Base-by-base conservation (phyloP, 1,140 invertebrate genomes). In the Maniola jurtina region DNA sequence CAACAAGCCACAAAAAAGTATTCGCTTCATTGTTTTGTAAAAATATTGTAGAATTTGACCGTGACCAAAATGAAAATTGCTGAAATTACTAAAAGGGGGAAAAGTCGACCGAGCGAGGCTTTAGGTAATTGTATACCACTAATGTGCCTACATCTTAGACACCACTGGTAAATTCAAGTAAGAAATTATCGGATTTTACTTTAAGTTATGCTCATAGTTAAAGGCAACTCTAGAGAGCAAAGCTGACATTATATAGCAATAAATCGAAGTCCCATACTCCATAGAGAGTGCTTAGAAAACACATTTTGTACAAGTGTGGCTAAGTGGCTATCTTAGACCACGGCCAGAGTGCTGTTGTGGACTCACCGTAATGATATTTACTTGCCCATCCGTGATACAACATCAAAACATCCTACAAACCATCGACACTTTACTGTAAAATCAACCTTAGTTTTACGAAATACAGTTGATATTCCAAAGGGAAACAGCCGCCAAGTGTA, bases 341-440 rank as follows among this genome's bases (percentile, higher is more conserved):
- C 68, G 68, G 64, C 48, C 56, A 63, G 68, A 70, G 68, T 63
- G 61, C 64, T 66, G 68, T 71, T 71, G 64, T 66, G 64, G 68
- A 71, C 68, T 71, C 64, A 61, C 64, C 25, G 60, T 71, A 66
- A 71, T 71, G 68, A 71, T 71, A 66, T 71, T 71, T 71, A 71
- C 68, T 66, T 63, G 61, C 36, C 50, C 35, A 65, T 54, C 35
- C 45, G 2, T 11, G 0, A 40, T 38, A 50, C 13, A 40, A 15
- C 3, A n/a, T 15, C 11, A 16, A 67, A 67, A 62, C 45, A 50
- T 47, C 54, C 4, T 52, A 62, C 48, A 35, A 57, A 58, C 48
- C 14, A 16, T 52, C 15, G 3, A 52, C 6, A 52, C 15, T 7
- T 52, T 13, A 52, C 7, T 15, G 10, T 2, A 52, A 62, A 56